Evolutionary conservation across 2,113 vertebrate species (phyloP).

Genomic region (Columbina picui): DNA sequence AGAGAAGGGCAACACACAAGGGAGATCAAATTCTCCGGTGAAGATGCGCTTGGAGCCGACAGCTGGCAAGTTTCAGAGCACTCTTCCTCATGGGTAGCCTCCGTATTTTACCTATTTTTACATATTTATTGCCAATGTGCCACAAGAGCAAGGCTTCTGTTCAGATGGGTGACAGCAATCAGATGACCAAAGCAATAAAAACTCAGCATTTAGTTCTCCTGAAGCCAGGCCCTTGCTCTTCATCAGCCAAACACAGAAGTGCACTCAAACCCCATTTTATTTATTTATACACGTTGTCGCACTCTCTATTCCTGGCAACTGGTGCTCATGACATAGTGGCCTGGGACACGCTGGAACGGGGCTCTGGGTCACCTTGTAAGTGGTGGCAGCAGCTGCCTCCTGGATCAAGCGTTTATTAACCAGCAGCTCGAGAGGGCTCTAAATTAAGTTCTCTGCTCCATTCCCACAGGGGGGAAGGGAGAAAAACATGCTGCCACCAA

Average conservation of each 20-base stretch:
- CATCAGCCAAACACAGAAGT: background rate
- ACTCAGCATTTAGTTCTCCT: background rate
- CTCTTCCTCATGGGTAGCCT: background rate
- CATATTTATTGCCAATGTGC: background rate
- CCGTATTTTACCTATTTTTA: background rate
- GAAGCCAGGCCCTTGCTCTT: background rate
- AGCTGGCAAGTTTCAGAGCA: background rate
- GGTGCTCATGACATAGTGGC: conserved; percentile 50
- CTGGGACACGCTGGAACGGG: conserved; percentile 20
- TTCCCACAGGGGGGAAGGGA: background rate
- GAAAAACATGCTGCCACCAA: background rate
- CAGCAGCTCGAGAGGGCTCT: conserved; percentile 8
- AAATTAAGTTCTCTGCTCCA: conserved; percentile 50
- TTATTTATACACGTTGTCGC: conserved; percentile 42
- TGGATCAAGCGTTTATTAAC: conserved; percentile 43
- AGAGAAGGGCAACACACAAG: background rate
- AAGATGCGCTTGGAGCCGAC: background rate
- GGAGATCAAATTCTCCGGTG: background rate
- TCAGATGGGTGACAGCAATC: background rate
- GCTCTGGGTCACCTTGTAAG: conserved; percentile 49
- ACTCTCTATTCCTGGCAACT: conserved; percentile 59
- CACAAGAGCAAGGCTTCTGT: background rate
- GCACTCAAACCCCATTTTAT: conserved; percentile 33
- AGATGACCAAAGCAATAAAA: background rate
- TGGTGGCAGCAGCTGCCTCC: conserved; percentile 57